Evolutionary conservation across 2,888 invertebrate genomes (phyloP).

Genomic region (Xestia sexstrigata): DNA sequence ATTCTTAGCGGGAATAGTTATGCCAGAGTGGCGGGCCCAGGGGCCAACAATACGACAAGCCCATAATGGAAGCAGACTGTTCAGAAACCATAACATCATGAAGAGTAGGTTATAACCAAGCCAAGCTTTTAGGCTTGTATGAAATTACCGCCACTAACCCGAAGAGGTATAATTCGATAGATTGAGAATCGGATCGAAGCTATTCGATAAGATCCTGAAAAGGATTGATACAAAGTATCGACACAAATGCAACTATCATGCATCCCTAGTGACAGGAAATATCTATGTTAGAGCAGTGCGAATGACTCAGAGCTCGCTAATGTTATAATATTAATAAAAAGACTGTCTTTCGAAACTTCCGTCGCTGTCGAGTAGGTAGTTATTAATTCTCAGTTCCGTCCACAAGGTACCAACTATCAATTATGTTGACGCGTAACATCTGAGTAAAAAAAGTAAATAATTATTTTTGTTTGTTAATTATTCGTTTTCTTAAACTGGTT

Average conservation of each 20-base stretch:
- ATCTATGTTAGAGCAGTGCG: slow-evolving; percentile 39
- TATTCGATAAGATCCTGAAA: not conserved
- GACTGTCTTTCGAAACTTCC: slow-evolving; percentile 62
- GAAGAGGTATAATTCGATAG: not conserved
- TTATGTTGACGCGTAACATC: slow-evolving; percentile 54
- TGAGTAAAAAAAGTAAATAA: slow-evolving; percentile 49
- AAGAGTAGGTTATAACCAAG: not conserved
- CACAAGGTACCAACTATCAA: slow-evolving; percentile 39
- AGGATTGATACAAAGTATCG: no score
- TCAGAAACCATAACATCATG: not conserved
- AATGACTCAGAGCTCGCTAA: slow-evolving; percentile 56
- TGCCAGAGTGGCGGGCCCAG: not conserved
- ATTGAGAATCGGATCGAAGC: not conserved
- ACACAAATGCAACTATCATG: not conserved
- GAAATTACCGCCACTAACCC: not conserved
- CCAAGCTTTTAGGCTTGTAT: not conserved
- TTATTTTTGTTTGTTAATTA: slow-evolving; percentile 47
- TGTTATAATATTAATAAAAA: slow-evolving; percentile 55
- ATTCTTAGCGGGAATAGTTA: not conserved
- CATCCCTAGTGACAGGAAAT: slow-evolving; percentile 55
- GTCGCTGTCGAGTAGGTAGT: slow-evolving; percentile 30
- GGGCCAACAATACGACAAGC: no score
- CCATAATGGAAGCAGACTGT: no score
- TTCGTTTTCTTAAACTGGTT: slow-evolving; percentile 51
- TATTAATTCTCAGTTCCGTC: slow-evolving; percentile 54